phyloP scores from a whole-genome alignment of 2,113 vertebrate species.

The Ptilorrhoa leucosticta region DNA sequence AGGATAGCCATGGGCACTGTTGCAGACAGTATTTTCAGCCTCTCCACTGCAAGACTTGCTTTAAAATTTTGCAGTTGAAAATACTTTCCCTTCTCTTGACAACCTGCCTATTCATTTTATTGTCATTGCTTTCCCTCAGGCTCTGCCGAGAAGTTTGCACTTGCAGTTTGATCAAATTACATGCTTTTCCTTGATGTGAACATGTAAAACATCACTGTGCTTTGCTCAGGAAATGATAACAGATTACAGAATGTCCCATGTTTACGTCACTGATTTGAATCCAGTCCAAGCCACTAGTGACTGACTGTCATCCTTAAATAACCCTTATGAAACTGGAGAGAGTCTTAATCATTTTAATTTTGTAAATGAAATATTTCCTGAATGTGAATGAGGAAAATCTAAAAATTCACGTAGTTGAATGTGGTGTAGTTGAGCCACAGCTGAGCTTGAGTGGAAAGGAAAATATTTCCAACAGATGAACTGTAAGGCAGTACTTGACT shows the following conservation, averaged over 20 bases:
- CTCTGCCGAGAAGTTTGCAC: conserved; percentile 33
- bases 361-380: not conserved
- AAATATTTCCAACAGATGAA: conserved; percentile 7
- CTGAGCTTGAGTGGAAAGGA: not conserved
- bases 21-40: not conserved
- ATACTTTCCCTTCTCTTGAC: not conserved
- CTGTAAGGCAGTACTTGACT: not conserved
- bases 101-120: conserved; percentile 16
- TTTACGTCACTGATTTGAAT: conserved; percentile 16
- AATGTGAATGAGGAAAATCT: not conserved
- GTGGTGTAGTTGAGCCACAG: not conserved
- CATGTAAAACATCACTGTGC: conserved; percentile 14
- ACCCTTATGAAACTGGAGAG: not conserved
- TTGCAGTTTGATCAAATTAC: conserved; percentile 48
- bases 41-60: not conserved
- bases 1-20: not conserved
- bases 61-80: not conserved
- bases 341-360: not conserved
- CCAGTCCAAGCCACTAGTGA: not conserved
- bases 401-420: not conserved
- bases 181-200: conserved; percentile 34
- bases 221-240: not conserved
- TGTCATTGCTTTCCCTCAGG: not conserved
- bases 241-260: not conserved
- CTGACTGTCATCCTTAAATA: conserved; percentile 10